Evolutionary conservation across 2,113 vertebrate species (phyloP).

Genomic region (Cyphomyrus discorhynchus): DNA sequence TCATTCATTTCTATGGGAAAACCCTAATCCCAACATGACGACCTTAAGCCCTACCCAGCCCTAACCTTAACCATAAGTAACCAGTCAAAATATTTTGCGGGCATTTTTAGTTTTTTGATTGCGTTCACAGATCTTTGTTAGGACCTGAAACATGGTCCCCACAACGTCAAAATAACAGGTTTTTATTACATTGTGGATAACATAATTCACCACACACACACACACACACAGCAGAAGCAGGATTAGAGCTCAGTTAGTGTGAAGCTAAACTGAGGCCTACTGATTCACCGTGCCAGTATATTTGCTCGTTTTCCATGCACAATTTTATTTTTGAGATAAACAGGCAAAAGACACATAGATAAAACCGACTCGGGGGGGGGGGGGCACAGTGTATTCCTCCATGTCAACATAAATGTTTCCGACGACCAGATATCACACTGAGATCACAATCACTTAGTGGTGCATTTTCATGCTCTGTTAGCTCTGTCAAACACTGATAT

Average conservation of each 20-base stretch:
- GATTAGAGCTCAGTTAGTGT: background rate
- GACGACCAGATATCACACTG: background rate
- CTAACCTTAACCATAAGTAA: background rate
- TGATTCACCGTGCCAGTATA: background rate
- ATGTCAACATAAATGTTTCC: background rate
- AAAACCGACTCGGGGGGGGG: background rate
- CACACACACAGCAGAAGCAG: background rate
- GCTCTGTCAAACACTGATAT: background rate
- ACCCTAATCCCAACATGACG: background rate
- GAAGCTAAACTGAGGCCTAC: background rate
- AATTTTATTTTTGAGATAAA: background rate
- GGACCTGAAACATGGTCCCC: background rate
- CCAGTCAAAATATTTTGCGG: too few relatives aligned
- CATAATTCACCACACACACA: background rate
- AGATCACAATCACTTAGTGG: background rate
- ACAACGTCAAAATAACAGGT: background rate
- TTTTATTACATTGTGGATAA: background rate
- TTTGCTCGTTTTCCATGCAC: background rate
- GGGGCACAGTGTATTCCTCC: background rate
- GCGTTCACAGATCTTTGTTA: background rate
- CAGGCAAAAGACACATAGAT: background rate
- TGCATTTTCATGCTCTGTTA: background rate
- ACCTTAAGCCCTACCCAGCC: background rate
- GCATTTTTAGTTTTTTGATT: too few relatives aligned
- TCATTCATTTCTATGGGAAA: background rate